Evolutionary conservation across 2,113 vertebrate genomes (phyloP).

Genomic region (Budorcas taxicolor): DNA sequence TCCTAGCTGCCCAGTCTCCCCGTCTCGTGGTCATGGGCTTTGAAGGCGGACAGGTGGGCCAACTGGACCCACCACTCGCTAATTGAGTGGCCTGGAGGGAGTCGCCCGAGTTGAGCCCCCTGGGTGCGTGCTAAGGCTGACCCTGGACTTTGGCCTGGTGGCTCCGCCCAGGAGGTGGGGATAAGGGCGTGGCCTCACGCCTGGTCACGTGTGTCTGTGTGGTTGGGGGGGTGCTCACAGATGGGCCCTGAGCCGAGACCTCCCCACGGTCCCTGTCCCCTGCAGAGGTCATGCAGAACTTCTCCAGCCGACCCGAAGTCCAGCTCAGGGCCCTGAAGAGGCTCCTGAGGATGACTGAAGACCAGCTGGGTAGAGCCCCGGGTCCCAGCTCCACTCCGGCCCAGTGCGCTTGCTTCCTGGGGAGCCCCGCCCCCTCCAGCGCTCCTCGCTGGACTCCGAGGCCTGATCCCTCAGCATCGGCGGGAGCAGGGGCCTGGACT

Average conservation of each 20-base stretch:
- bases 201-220: fast-evolving
- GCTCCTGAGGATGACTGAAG: conserved; percentile 64
- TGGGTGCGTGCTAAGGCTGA: fast-evolving
- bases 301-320: conserved; percentile 68
- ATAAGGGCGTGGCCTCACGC: fast-evolving
- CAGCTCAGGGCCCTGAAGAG: conserved; percentile 74
- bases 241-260: fast-evolving
- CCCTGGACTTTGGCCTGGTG: fast-evolving
- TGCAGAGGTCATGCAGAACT: conserved; percentile 79
- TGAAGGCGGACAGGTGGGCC: not conserved
- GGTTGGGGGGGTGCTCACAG: fast-evolving
- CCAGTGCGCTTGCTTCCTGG: fast-evolving
- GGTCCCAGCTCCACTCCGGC: fast-evolving
- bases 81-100: too few species aligned
- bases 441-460: fast-evolving
- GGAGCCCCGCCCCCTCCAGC: fast-evolving
- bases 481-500: not conserved
- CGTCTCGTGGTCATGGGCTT: fast-evolving
- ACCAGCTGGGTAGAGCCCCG: conserved; percentile 70
- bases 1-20: not conserved
- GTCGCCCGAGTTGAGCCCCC: fast-evolving
- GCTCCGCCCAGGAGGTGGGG: not conserved
- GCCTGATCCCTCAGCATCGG: fast-evolving
- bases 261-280: not conserved
- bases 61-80: too few species aligned